phyloP scores from a whole-genome alignment of 2,888 invertebrate species.

The Drosophila pegasa region DNA sequence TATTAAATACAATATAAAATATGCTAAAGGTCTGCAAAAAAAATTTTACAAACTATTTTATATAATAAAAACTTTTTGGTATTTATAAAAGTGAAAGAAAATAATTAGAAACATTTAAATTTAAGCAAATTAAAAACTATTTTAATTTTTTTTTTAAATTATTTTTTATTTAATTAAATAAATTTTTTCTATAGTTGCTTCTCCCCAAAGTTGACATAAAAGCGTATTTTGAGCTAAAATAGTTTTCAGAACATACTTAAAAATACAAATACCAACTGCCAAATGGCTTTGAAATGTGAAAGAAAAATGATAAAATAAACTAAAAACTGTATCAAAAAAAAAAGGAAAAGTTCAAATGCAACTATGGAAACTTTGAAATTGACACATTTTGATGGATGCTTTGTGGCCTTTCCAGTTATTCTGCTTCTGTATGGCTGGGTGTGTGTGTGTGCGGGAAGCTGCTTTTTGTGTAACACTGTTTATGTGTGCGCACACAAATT shows the following conservation, averaged over 20 bases:
- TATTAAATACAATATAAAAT: no score
- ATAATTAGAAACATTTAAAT: no score
- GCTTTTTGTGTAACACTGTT: conserved; percentile 30
- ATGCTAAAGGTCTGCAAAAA: no score
- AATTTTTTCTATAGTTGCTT: neutral
- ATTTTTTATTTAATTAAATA: neutral
- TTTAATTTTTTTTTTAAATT: neutral
- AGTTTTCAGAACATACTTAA: neutral
- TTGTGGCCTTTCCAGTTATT: conserved; percentile 28
- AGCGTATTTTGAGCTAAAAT: neutral
- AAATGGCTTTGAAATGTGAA: conserved; percentile 1
- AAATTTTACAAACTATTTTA: no score
- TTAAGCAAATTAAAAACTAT: no score
- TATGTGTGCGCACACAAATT: conserved; percentile 16
- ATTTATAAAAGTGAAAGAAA: no score
- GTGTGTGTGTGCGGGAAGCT: conserved; percentile 7
- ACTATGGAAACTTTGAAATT: conserved; percentile 40
- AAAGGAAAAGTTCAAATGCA: conserved; percentile 18
- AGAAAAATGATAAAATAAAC: neutral
- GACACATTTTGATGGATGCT: conserved; percentile 48
- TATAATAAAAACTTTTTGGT: no score
- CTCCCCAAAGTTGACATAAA: neutral
- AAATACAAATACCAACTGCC: conserved; percentile 7
- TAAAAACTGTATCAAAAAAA: conserved; percentile 8
- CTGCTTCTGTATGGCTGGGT: neutral